A percentile compares a stretch with the other conserved stretches of the same genome.
phyloP scores from a whole-genome alignment of 2,797 vertebrate species.

The Limosa lapponica region DNA sequence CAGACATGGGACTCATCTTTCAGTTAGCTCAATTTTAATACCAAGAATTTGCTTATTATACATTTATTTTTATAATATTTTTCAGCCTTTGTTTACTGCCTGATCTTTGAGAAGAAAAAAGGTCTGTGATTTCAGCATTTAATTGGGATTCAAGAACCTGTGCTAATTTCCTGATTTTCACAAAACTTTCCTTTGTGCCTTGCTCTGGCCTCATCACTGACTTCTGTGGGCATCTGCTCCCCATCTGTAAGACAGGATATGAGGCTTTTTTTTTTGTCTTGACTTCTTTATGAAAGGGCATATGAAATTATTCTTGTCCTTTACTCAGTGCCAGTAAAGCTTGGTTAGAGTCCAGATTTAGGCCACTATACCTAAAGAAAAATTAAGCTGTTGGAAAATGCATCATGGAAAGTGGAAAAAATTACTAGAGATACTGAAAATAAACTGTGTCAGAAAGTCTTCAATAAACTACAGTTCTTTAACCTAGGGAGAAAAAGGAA shows the following conservation, averaged over 20 bases:
- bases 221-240: not conserved
- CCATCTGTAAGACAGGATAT: not conserved
- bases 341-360: not conserved
- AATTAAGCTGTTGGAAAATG: not conserved
- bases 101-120: not conserved
- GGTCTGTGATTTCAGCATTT: not conserved
- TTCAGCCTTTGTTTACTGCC: not conserved
- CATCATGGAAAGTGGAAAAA: not conserved
- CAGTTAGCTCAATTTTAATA: not conserved
- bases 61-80: not conserved
- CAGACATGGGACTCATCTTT: not conserved
- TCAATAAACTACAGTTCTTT: not conserved
- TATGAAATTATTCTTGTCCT: not conserved
- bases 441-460: not conserved
- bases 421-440: not conserved
- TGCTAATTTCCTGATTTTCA: not conserved
- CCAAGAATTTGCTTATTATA: not conserved
- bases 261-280: not conserved
- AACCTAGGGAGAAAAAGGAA: not conserved
- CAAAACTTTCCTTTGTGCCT: not conserved
- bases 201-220: fast-evolving
- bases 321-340: not conserved
- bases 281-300: not conserved
- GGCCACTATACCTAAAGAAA: not conserved
- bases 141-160: not conserved